These are phyloP conservation scores for Pandemis corylana DNA, from an alignment of 2,888 invertebrate genomes.

Conservation along the genomic window DNA sequence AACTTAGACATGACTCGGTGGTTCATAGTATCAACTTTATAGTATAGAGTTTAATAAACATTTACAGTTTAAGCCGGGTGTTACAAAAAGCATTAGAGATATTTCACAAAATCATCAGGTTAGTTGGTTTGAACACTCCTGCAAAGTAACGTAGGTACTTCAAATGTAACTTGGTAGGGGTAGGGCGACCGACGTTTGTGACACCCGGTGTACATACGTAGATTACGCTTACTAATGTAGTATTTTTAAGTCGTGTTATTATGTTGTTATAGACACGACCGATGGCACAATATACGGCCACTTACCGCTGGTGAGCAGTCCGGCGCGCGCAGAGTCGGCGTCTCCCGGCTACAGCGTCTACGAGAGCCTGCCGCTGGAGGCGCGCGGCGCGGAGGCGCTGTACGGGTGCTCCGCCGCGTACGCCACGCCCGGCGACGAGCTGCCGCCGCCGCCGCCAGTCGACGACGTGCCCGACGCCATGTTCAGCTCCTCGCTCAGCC, in stretches of 20 bases:
- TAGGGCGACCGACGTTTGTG: no score
- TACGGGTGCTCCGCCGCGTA: conserved; percentile 81
- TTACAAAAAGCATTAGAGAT: no score
- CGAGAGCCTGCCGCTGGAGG: conserved; percentile 60
- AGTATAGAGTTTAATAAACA: no score
- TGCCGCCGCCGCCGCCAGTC: conserved; percentile 65
- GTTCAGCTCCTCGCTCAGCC: conserved; percentile 90
- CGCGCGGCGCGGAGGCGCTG: conserved; percentile 56
- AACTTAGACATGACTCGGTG: no score
- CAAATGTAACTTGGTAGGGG: no score
- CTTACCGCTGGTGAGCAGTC: conserved; percentile 56
- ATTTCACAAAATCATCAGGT: no score
- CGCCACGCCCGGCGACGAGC: not conserved
- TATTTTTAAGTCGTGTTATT: not conserved
- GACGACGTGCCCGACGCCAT: conserved; percentile 83
- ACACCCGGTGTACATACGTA: no score
- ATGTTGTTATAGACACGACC: conserved; percentile 43
- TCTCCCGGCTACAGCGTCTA: conserved; percentile 47
- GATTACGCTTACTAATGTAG: no score
- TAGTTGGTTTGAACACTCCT: no score
- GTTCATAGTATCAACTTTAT: no score
- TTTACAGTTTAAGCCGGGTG: no score
- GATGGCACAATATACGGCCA: conserved; percentile 60
- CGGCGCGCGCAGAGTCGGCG: conserved; percentile 66
- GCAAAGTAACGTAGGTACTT: no score